Evolutionary conservation across 2,797 vertebrate genomes (phyloP).

Genomic region (Coranthus polyacanthus): DNA sequence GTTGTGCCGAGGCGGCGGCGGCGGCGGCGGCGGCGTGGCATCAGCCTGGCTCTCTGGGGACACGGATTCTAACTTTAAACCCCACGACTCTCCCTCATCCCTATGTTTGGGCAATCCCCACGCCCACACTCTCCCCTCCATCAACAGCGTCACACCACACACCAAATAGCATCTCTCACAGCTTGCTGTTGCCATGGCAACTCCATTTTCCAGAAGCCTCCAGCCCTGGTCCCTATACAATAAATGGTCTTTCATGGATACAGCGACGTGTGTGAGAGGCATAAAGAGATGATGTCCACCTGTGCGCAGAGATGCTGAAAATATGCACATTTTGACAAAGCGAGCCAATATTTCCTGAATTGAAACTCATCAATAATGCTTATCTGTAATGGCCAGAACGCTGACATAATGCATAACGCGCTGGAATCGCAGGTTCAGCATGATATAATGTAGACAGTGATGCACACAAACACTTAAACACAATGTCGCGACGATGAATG

Average conservation of each 20-base stretch:
- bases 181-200: constrained; percentile 88
- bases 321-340: background rate
- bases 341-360: background rate
- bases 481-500: constrained; percentile 54
- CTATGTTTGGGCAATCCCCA: constrained; percentile 67
- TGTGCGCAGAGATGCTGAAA: constrained; percentile 16
- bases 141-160: constrained; percentile 70
- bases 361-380: background rate
- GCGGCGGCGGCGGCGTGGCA: constrained; percentile 22
- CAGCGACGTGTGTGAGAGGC: constrained; percentile 48
- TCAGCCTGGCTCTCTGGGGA: constrained; percentile 12
- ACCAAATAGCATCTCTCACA: constrained; percentile 79
- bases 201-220: constrained; percentile 84
- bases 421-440: constrained; percentile 22
- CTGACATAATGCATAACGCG: background rate
- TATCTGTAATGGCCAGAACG: background rate
- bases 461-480: constrained; percentile 39
- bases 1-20: constrained; percentile 20
- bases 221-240: constrained; percentile 77
- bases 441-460: constrained; percentile 1
- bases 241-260: constrained; percentile 79
- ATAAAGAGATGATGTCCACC: constrained; percentile 51
- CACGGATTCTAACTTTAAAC: constrained; percentile 61
- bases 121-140: constrained; percentile 51
- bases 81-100: constrained; percentile 19